Conservation (phyloP, 2,888 invertebrate genomes). For the Teleogryllus oceanicus region DNA sequence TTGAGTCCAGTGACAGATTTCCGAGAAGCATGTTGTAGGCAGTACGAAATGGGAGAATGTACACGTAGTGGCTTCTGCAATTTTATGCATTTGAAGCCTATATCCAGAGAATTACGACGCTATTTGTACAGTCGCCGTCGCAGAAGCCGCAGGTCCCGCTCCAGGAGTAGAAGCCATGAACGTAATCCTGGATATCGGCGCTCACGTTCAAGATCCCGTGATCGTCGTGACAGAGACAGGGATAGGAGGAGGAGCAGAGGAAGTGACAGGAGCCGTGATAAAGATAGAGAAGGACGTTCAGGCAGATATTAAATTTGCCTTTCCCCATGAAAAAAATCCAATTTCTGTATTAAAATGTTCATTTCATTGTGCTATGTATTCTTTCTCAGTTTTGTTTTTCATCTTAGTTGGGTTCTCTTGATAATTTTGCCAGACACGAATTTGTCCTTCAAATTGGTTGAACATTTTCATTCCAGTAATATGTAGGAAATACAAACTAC, state of each 20-base stretch:
- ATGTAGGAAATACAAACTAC: too few species aligned
- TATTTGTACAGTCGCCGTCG: slow-evolving; percentile 54
- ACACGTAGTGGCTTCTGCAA: slow-evolving; percentile 99
- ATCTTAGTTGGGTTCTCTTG: not conserved
- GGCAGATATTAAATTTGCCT: slow-evolving; percentile 51
- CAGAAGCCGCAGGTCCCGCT: slow-evolving; percentile 51
- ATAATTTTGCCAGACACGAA: not conserved
- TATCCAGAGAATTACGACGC: slow-evolving; percentile 88
- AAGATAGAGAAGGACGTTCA: slow-evolving; percentile 53
- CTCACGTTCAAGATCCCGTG: slow-evolving; percentile 41
- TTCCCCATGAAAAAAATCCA: not conserved
- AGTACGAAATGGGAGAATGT: slow-evolving; percentile 99
- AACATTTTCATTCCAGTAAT: not conserved
- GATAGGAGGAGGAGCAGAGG: slow-evolving; percentile 44
- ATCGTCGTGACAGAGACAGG: slow-evolving; percentile 40
- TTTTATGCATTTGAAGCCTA: slow-evolving; percentile 99
- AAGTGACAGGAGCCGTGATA: slow-evolving; percentile 36
- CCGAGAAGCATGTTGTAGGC: slow-evolving; percentile 97
- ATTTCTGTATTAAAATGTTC: not conserved
- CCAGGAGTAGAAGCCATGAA: slow-evolving; percentile 66
- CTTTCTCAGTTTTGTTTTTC: not conserved
- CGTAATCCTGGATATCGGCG: slow-evolving; percentile 45
- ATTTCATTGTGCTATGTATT: not conserved
- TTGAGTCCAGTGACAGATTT: slow-evolving; percentile 99
- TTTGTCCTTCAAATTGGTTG: not conserved